These are phyloP conservation scores for Sminthurides aquaticus DNA, from an alignment of 2,888 invertebrate genomes.

Conservation along the genomic window DNA sequence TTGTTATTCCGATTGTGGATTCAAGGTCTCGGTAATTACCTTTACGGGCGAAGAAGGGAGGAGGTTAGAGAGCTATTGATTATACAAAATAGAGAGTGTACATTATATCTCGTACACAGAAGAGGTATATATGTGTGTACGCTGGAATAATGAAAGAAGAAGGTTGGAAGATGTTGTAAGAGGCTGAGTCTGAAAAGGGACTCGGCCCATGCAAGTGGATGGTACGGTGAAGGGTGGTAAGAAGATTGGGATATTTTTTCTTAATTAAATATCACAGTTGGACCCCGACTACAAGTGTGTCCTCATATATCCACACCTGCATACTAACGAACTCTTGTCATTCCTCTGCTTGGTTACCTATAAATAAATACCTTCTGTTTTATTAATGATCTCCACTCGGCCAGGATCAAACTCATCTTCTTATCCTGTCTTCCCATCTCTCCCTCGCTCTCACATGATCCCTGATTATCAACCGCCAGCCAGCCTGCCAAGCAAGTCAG, in stretches of 20 bases:
- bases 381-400: slow-evolving; percentile 41
- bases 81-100: too few relatives aligned
- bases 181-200: too few relatives aligned
- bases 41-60: too few relatives aligned
- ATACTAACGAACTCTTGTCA: slow-evolving; percentile 41
- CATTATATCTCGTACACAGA: too few relatives aligned
- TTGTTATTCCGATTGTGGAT: slow-evolving; percentile 40
- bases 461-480: too few relatives aligned
- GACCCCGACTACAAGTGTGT: slow-evolving; percentile 42
- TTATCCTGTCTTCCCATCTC: not conserved
- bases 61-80: too few relatives aligned
- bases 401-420: slow-evolving; percentile 35
- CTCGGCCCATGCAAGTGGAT: too few relatives aligned
- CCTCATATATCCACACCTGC: slow-evolving; percentile 39
- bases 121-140: too few relatives aligned
- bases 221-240: too few relatives aligned
- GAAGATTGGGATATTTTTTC: slow-evolving; percentile 31
- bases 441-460: not conserved
- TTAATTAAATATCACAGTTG: slow-evolving; percentile 44
- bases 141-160: too few relatives aligned
- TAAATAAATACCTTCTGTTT: slow-evolving; percentile 37
- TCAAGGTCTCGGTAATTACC: slow-evolving; percentile 36
- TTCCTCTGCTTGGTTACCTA: slow-evolving; percentile 32
- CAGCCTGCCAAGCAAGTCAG: too few relatives aligned
- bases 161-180: too few relatives aligned